Percentiles rank a stretch among this genome's conserved stretches.
Evolutionary conservation across 2,888 invertebrate genomes (phyloP).

Genomic region (Sinelater perroti): DNA sequence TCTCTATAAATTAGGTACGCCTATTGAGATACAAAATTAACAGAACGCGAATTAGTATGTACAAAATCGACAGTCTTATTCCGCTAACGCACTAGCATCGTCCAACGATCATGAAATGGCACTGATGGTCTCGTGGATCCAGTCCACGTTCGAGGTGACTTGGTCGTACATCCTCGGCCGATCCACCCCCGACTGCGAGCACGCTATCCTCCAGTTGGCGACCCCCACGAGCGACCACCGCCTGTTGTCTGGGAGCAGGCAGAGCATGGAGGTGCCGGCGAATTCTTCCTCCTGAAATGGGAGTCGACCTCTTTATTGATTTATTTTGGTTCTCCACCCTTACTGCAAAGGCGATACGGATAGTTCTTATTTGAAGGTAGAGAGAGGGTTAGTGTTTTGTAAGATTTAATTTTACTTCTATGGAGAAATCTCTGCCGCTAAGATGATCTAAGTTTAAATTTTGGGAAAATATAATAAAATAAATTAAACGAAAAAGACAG

Average conservation of each 20-base stretch:
- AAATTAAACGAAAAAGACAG: no score
- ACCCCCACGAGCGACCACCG: conserved; percentile 84
- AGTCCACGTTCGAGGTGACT: conserved; percentile 82
- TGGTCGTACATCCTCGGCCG: conserved; percentile 85
- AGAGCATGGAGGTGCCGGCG: conserved; percentile 87
- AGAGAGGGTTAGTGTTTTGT: no score
- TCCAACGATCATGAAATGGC: conserved; percentile 45
- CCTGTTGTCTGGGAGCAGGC: conserved; percentile 74
- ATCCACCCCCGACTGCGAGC: conserved; percentile 78
- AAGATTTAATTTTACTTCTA: no score
- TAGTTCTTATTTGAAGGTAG: no score
- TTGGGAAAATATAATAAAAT: no score
- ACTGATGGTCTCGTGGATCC: conserved; percentile 82
- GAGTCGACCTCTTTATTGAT: not conserved
- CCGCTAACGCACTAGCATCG: conserved; percentile 29
- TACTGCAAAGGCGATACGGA: no score
- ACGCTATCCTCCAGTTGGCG: conserved; percentile 87
- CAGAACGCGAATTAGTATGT: conserved; percentile 24
- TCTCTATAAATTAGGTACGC: conserved; percentile 20
- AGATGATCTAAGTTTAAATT: no score
- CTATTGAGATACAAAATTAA: conserved; percentile 11
- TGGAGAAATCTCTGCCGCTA: no score
- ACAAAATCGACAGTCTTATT: conserved; percentile 33
- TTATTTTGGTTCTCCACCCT: not conserved
- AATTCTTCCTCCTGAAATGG: conserved; percentile 81